A percentile compares a stretch with the other conserved stretches of the same genome.
Evolutionary conservation across 2,888 invertebrate species (phyloP).

Genomic region (Dinocampus coccinellae): DNA sequence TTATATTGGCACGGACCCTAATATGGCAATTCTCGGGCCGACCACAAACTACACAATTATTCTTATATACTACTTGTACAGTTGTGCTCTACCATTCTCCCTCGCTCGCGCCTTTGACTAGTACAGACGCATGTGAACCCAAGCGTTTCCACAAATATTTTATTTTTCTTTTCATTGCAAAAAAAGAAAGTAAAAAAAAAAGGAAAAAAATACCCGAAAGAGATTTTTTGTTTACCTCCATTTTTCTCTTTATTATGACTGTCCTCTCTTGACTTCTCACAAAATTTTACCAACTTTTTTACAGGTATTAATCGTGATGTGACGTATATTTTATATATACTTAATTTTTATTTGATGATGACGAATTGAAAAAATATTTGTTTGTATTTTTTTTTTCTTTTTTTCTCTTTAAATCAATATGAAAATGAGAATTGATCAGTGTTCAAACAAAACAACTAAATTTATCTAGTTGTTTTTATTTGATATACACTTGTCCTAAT

Average conservation of each 20-base stretch:
- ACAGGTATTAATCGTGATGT: not conserved
- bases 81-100: slow-evolving; percentile 19
- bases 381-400: too few relatives aligned
- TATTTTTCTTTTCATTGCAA: not conserved
- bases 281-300: not conserved
- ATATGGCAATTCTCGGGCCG: slow-evolving; percentile 41
- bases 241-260: not conserved
- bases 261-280: not conserved
- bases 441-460: not conserved
- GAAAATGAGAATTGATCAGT: not conserved
- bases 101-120: slow-evolving; percentile 17
- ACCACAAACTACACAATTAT: slow-evolving; percentile 32
- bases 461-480: slow-evolving; percentile 18
- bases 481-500: slow-evolving; percentile 49
- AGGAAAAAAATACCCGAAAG: not conserved
- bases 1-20: slow-evolving; percentile 40
- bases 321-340: not conserved
- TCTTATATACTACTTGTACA: slow-evolving; percentile 13
- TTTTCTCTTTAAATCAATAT: too few relatives aligned
- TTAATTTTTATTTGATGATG: not conserved
- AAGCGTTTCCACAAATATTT: slow-evolving; percentile 16
- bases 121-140: slow-evolving; percentile 31
- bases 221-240: not conserved
- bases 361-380: too few relatives aligned
- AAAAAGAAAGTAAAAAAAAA: slow-evolving; percentile 1